Percentiles rank a stretch among this genome's conserved stretches.
These are phyloP conservation scores for Balaeniceps rex DNA, from an alignment of 2,113 vertebrate species.

Conservation along the genomic window DNA sequence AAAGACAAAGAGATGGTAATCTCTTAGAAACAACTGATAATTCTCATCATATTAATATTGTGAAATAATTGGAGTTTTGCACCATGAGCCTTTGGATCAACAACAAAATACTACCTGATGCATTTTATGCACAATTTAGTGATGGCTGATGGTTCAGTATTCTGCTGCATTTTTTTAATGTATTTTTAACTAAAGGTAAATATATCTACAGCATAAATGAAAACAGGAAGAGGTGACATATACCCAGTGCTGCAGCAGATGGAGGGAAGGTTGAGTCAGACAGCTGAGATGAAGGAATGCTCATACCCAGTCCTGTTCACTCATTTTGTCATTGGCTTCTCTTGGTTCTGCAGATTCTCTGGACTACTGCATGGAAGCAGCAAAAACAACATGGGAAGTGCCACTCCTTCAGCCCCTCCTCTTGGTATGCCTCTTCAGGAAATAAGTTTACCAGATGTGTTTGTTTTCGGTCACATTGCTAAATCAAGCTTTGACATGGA, in stretches of 20 bases:
- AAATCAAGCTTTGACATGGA: not conserved
- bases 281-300: not conserved
- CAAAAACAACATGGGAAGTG: not conserved
- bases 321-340: not conserved
- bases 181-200: not conserved
- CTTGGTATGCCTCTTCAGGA: conserved; percentile 41
- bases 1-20: not conserved
- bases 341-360: conserved; percentile 54
- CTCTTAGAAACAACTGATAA: not conserved
- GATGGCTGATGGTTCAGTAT: not conserved
- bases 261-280: not conserved
- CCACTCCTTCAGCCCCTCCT: conserved; percentile 32
- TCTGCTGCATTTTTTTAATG: not conserved
- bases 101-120: not conserved
- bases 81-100: not conserved
- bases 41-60: not conserved
- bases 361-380: conserved; percentile 58
- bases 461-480: not conserved
- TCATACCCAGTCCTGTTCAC: not conserved
- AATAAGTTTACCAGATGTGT: not conserved
- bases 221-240: not conserved
- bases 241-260: not conserved
- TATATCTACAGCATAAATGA: not conserved
- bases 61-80: not conserved
- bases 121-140: not conserved